Base-by-base conservation (phyloP, 2,797 vertebrate genomes). In the Rhinogobio ventralis region DNA sequence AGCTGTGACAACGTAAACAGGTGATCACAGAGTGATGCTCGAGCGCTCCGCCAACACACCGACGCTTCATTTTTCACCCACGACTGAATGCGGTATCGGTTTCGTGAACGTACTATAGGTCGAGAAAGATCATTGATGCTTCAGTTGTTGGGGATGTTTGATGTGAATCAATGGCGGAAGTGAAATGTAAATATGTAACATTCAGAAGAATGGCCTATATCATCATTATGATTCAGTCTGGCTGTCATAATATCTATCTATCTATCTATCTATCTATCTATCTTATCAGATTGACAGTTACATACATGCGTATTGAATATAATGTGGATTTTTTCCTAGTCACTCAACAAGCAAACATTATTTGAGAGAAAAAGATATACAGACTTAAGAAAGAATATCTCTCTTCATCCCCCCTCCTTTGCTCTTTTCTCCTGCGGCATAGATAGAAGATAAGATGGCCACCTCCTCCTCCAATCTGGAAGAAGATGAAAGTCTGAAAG, bases 401-500 rank as follows among this genome's bases (percentile, higher is more conserved):
- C 14, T 73, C 85, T 68, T 79, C 90, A 85, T 86, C 90, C 90
- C 90, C 89, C 91, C 90, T 90, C 84, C 84, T 36, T 69, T 67
- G 72, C 79, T 89, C 86, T 81, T 51, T 90, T 86, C 87, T 87
- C 81, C 85, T 87, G 90, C 86, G 90, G 92, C 92, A 93, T 89
- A 92, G 92, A 94, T 94, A 94, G 94, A 94, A 97, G 92, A 94
- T 94, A 96, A 95, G 95, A 99, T 99, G 98, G 97, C 98, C 92
- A 95, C 95, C 87, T 91, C 90, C 93, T 95, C 94, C 69, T 95
- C 96, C 91, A 96, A 92, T 88, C 92, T 95, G 87, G 96, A 97
- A 93, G 98, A 99, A 91, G 98, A 99, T 0, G 98, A 98, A 92
- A 97, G 96, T 90, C 95, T 99, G 94, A 96, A 97, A 90, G 97